These are phyloP conservation scores for Patella caerulea DNA, from an alignment of 2,888 invertebrate genomes.

Conservation along the genomic window DNA sequence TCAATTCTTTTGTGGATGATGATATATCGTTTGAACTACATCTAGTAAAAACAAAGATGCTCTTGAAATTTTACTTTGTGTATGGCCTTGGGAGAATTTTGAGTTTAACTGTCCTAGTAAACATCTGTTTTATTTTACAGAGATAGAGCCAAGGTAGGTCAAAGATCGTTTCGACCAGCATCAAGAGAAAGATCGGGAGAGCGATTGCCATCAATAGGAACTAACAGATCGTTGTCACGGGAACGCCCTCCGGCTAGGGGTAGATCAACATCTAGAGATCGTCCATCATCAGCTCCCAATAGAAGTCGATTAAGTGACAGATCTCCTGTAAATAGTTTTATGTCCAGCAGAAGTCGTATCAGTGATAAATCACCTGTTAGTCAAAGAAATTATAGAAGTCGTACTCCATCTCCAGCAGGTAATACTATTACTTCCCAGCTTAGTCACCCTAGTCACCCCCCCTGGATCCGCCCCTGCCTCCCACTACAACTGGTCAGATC, in stretches of 20 bases:
- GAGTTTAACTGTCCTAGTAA: too few relatives aligned
- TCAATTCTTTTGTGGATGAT: too few relatives aligned
- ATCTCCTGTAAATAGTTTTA: slow-evolving; percentile 28
- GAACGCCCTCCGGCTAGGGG: slow-evolving; percentile 45
- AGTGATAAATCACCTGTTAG: slow-evolving; percentile 46
- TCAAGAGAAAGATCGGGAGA: slow-evolving; percentile 49
- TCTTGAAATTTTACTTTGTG: too few relatives aligned
- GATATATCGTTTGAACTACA: too few relatives aligned
- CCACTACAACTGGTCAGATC: too few relatives aligned
- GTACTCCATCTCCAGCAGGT: slow-evolving; percentile 60
- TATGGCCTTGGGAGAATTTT: too few relatives aligned
- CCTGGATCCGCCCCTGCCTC: too few relatives aligned
- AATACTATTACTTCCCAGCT: not conserved
- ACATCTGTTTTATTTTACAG: slow-evolving; percentile 27
- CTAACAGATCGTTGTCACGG: slow-evolving; percentile 44
- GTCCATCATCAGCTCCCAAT: slow-evolving; percentile 38
- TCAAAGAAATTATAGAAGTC: slow-evolving; percentile 44
- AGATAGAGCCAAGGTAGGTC: slow-evolving; percentile 37
- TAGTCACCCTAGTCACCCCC: too few relatives aligned
- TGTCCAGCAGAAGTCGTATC: slow-evolving; percentile 42
- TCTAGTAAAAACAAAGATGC: too few relatives aligned
- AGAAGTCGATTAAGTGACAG: slow-evolving; percentile 31
- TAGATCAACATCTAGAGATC: slow-evolving; percentile 49
- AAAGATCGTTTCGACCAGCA: slow-evolving; percentile 41
- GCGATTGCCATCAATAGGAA: slow-evolving; percentile 35